These are phyloP conservation scores for Microctenopoma steveboyesi DNA, from an alignment of 2,797 vertebrate species.

Conservation along the genomic window DNA sequence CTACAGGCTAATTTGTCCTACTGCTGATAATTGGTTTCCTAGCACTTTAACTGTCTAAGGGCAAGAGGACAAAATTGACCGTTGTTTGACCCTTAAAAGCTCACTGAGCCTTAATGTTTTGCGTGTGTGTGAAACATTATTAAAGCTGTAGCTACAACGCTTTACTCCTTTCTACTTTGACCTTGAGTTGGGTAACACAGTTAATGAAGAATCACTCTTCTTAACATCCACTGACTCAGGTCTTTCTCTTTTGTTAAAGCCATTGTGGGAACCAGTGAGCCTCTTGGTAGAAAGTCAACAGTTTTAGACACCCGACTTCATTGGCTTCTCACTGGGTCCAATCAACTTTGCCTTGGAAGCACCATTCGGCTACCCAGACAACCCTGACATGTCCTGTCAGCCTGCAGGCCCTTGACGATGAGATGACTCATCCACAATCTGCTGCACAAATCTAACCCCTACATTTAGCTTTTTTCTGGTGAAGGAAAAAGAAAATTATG, in stretches of 20 bases:
- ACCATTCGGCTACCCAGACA: constrained; percentile 16
- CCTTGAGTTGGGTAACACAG: constrained; percentile 21
- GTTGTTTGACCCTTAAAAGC: constrained; percentile 1
- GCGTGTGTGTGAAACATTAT: constrained; percentile 19
- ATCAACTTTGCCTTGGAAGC: constrained; percentile 25
- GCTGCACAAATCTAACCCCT: constrained; percentile 1
- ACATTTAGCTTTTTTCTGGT: background rate
- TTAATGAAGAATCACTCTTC: constrained; percentile 20
- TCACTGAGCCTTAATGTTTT: constrained; percentile 27
- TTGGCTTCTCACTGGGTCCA: constrained; percentile 2
- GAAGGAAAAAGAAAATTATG: background rate
- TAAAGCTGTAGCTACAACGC: background rate
- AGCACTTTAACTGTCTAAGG: constrained; percentile 16
- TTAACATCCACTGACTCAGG: constrained; percentile 4
- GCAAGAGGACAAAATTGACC: constrained; percentile 10
- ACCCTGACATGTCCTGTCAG: constrained; percentile 18
- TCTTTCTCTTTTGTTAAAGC: constrained; percentile 14
- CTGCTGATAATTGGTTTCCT: constrained; percentile 13
- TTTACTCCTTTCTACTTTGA: constrained; percentile 20
- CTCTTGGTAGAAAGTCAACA: constrained; percentile 26
- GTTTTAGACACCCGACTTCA: constrained; percentile 3
- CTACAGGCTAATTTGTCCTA: background rate
- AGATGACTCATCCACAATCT: constrained; percentile 28
- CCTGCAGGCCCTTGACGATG: constrained; percentile 7
- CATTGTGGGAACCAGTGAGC: constrained; percentile 18